Conservation (phyloP, 2,888 invertebrate species). For the Ophion slaviceki region DNA sequence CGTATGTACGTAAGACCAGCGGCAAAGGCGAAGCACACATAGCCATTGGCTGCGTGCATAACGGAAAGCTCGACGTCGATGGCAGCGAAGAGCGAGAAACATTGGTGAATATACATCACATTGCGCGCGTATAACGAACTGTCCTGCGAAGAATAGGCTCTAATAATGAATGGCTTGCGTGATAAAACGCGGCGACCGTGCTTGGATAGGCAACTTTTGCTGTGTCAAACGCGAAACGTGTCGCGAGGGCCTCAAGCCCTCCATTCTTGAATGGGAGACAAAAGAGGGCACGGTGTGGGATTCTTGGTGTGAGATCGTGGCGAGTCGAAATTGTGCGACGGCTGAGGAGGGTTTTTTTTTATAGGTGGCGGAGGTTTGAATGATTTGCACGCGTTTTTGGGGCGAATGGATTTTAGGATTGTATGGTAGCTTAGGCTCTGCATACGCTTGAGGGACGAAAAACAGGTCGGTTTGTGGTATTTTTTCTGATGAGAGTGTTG, state of each 20-base stretch:
- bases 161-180: slow-evolving; percentile 28
- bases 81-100: slow-evolving; percentile 5
- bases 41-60: slow-evolving; percentile 1
- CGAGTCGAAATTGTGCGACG: no score
- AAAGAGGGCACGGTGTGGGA: no score
- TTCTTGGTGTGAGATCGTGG: no score
- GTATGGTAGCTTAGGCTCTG: no score
- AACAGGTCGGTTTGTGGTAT: no score
- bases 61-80: slow-evolving; percentile 3
- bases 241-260: background rate
- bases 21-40: slow-evolving; percentile 12
- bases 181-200: slow-evolving; percentile 3
- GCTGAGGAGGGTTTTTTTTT: no score
- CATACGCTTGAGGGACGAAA: no score
- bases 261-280: no score
- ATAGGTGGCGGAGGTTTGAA: no score
- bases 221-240: slow-evolving; percentile 1
- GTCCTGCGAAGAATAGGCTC: slow-evolving; percentile 24
- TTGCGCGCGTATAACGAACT: slow-evolving; percentile 1
- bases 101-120: background rate
- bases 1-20: slow-evolving; percentile 44
- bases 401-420: no score
- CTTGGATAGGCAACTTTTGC: background rate
- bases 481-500: no score
- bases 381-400: no score